A percentile compares a stretch with the other conserved stretches of the same genome.
phyloP scores from a whole-genome alignment of 2,797 vertebrate species.

The Coracias cyanogaster region DNA sequence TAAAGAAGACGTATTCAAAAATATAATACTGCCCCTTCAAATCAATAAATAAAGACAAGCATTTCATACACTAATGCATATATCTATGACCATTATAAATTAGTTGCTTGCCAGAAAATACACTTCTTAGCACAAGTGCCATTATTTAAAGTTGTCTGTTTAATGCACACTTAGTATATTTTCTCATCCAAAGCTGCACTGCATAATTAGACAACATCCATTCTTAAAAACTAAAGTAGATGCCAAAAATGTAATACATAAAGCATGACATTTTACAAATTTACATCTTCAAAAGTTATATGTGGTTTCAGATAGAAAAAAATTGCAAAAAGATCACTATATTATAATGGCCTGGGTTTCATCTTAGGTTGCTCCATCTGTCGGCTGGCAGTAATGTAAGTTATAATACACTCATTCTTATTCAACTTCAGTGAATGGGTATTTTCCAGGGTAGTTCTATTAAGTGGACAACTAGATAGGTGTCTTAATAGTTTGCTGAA shows the following conservation, averaged over 20 bases:
- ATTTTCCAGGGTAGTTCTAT: conserved; percentile 60
- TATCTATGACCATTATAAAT: conserved; percentile 88
- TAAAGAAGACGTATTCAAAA: conserved; percentile 82
- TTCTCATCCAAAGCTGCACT: conserved; percentile 81
- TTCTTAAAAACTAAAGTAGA: conserved; percentile 86
- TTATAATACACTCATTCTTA: conserved; percentile 54
- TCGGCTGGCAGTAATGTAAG: conserved; percentile 56
- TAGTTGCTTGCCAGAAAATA: conserved; percentile 87
- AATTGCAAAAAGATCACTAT: conserved; percentile 73
- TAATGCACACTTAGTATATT: conserved; percentile 87
- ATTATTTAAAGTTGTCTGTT: conserved; percentile 87
- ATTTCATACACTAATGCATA: conserved; percentile 87
- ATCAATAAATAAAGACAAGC: conserved; percentile 88
- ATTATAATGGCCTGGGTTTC: conserved; percentile 50
- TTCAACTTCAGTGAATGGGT: conserved; percentile 38
- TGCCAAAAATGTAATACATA: conserved; percentile 81
- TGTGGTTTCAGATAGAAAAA: conserved; percentile 75
- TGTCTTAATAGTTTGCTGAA: conserved; percentile 57
- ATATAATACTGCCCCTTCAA: conserved; percentile 82
- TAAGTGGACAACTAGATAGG: conserved; percentile 53
- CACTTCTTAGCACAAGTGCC: conserved; percentile 87
- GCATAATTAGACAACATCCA: conserved; percentile 87
- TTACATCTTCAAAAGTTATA: conserved; percentile 81
- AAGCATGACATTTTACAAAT: conserved; percentile 81
- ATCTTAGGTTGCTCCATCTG: conserved; percentile 44